These are phyloP conservation scores for Drosophila tropicalis DNA, from an alignment of 1,140 invertebrate genomes.

Conservation along the genomic window DNA sequence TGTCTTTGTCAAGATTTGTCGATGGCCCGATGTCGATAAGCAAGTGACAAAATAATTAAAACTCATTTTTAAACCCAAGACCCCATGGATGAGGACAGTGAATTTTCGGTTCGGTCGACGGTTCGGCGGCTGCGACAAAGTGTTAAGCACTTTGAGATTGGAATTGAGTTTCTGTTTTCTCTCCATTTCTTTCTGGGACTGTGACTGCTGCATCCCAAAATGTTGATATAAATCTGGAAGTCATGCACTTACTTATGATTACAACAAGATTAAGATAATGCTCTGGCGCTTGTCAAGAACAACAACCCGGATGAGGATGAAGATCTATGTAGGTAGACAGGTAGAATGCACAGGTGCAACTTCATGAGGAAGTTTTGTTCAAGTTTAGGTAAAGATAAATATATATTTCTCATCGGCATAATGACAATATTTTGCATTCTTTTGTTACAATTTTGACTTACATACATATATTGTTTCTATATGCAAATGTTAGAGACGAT, in stretches of 20 bases:
- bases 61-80: constrained; percentile 41
- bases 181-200: not conserved
- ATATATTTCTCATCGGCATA: too few relatives aligned
- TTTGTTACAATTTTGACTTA: too few relatives aligned
- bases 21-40: constrained; percentile 64
- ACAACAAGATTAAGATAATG: constrained; percentile 45
- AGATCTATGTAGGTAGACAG: not conserved
- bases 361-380: not conserved
- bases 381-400: too few relatives aligned
- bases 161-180: not conserved
- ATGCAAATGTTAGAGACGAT: too few relatives aligned
- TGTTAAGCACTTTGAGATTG: constrained; percentile 2
- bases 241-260: constrained; percentile 68
- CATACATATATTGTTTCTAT: too few relatives aligned
- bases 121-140: not conserved
- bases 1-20: constrained; percentile 79
- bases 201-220: not conserved
- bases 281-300: constrained; percentile 49
- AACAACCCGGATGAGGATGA: constrained; percentile 1
- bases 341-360: not conserved
- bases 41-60: constrained; percentile 82
- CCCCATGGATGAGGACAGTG: not conserved
- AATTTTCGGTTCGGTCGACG: not conserved
- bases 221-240: constrained; percentile 53
- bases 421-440: too few relatives aligned